Evolutionary conservation across 2,888 invertebrate species (phyloP).

Genomic region (Malacosoma neustria): DNA sequence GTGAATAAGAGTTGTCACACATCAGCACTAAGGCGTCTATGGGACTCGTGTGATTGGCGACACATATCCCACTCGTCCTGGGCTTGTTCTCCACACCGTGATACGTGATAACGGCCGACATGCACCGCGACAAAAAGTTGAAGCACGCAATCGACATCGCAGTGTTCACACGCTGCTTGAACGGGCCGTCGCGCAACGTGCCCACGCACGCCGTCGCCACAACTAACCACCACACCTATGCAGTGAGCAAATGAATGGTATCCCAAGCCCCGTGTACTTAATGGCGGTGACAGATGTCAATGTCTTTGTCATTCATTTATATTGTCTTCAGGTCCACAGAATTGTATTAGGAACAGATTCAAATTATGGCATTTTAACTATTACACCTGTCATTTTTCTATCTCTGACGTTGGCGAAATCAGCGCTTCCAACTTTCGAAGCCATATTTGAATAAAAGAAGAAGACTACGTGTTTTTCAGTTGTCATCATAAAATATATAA

Average conservation of each 20-base stretch:
- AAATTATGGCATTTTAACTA: too few species aligned
- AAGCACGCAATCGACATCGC: conserved; percentile 92
- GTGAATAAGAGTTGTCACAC: conserved; percentile 97
- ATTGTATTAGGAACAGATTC: too few species aligned
- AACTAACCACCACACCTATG: conserved; percentile 91
- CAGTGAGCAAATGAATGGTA: conserved; percentile 4
- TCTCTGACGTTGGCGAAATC: too few species aligned
- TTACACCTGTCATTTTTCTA: too few species aligned
- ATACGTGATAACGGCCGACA: conserved; percentile 91
- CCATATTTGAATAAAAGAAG: too few species aligned
- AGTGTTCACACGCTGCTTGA: conserved; percentile 87
- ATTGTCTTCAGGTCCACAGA: too few species aligned
- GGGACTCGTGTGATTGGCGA: conserved; percentile 99
- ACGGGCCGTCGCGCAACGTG: conserved; percentile 83
- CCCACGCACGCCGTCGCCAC: conserved; percentile 91
- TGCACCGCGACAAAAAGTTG: conserved; percentile 92
- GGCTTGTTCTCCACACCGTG: conserved; percentile 92
- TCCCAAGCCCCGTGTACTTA: conserved; percentile 24
- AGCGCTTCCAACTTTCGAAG: too few species aligned
- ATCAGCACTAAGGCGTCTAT: conserved; percentile 97
- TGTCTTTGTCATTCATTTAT: too few species aligned
- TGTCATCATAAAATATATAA: too few species aligned
- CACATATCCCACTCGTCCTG: conserved; percentile 89
- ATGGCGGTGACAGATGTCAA: neutral
- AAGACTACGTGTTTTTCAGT: too few species aligned